Conservation (phyloP, 2,797 vertebrate genomes). For the Sebastes miniatus region DNA sequence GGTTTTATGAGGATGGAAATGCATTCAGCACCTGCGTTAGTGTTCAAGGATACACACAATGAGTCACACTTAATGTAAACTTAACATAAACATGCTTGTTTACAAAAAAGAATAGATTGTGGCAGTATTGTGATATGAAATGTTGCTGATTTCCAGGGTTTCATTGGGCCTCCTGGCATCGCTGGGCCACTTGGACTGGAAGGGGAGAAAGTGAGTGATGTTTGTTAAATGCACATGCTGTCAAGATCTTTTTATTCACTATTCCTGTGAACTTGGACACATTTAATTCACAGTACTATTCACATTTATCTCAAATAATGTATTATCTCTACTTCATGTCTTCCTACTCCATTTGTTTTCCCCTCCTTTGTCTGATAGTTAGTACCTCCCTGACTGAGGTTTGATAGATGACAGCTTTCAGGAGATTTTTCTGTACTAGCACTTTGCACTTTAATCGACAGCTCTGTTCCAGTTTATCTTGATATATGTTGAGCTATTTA, state of each 20-base stretch:
- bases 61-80: too few species aligned
- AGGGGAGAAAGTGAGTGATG: conserved; percentile 90
- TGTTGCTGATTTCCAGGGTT: conserved; percentile 84
- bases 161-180: conserved; percentile 92
- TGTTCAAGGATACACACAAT: too few species aligned
- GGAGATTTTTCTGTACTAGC: neutral
- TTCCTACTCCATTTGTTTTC: neutral
- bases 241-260: neutral
- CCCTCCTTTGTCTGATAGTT: neutral
- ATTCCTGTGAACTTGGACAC: neutral
- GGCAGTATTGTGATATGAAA: neutral
- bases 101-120: too few species aligned
- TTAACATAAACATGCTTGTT: neutral
- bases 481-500: neutral
- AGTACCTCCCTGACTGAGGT: neutral
- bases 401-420: neutral
- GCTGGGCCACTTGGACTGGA: conserved; percentile 89
- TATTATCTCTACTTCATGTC: neutral
- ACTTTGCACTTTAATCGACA: neutral
- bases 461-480: neutral
- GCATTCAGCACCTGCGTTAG: rapidly evolving
- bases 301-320: neutral
- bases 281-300: neutral
- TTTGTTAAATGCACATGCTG: neutral
- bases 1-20: too few species aligned